Evolutionary conservation across 1,140 invertebrate genomes (phyloP).

Genomic region (Polyergus mexicanus): DNA sequence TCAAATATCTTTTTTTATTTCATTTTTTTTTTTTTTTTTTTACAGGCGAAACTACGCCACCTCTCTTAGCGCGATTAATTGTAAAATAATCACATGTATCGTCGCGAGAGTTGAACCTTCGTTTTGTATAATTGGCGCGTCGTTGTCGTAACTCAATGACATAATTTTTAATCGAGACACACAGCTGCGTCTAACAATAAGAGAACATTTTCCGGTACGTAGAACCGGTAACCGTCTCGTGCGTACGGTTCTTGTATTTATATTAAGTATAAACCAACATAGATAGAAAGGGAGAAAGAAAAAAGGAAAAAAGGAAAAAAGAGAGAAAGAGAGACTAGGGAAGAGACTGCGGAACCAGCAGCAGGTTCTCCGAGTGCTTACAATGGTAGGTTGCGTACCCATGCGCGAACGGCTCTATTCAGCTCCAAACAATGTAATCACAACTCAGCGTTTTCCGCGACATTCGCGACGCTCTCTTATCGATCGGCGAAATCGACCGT

Average conservation of each 20-base stretch:
- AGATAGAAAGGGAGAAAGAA: constrained; percentile 1
- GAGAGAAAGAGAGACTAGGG: neutral
- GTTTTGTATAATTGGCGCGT: constrained; percentile 29
- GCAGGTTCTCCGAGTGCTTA: constrained; percentile 68
- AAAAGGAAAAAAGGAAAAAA: neutral
- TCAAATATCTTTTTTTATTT: neutral
- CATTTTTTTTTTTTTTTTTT: constrained; percentile 29
- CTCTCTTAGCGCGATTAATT: constrained; percentile 3
- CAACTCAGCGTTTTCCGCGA: constrained; percentile 81
- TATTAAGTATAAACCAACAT: constrained; percentile 78
- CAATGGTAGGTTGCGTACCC: constrained; percentile 74
- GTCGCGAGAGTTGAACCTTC: constrained; percentile 29
- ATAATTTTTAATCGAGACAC: constrained; percentile 65
- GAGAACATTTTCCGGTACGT: constrained; percentile 59
- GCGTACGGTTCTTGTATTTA: constrained; percentile 80
- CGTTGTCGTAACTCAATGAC: constrained; percentile 66
- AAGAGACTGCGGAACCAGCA: constrained; percentile 42
- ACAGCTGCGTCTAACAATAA: neutral
- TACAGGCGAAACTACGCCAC: neutral
- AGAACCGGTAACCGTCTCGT: constrained; percentile 72
- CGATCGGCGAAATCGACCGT: constrained; percentile 75
- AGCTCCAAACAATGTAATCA: constrained; percentile 82
- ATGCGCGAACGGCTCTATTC: constrained; percentile 80
- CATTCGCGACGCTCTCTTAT: constrained; percentile 71
- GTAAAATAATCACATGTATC: constrained; percentile 54